A percentile compares a stretch with the other conserved stretches of the same genome.
Evolutionary conservation across 2,888 invertebrate genomes (phyloP).

Genomic region (Chironomus tentans): DNA sequence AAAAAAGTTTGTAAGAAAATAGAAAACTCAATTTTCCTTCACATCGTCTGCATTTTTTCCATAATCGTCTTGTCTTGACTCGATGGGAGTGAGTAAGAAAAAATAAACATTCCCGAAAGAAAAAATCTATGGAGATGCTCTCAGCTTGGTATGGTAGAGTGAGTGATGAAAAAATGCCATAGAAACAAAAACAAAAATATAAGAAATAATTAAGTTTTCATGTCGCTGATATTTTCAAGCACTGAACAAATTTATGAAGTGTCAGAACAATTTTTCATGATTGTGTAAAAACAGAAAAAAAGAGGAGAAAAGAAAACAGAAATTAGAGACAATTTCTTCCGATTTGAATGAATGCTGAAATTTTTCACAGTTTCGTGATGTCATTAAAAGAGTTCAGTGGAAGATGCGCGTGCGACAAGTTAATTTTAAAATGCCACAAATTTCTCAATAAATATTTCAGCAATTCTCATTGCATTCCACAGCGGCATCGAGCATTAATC

Average conservation of each 20-base stretch:
- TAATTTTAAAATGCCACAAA: conserved; percentile 24
- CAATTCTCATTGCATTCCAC: neutral
- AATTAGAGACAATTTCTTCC: no score
- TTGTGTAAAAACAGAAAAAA: neutral
- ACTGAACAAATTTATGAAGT: conserved; percentile 17
- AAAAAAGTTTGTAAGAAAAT: neutral
- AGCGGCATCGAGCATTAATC: neutral
- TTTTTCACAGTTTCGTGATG: neutral
- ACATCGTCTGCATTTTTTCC: neutral
- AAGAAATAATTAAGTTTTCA: conserved; percentile 18
- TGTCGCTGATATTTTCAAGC: neutral
- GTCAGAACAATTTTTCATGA: conserved; percentile 3
- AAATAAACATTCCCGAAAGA: neutral
- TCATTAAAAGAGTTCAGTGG: neutral
- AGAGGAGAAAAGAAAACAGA: neutral
- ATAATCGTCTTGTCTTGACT: neutral
- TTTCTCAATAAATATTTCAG: conserved; percentile 18
- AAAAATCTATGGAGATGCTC: neutral
- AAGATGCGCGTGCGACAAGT: conserved; percentile 9
- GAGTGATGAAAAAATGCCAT: neutral
- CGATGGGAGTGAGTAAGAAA: neutral
- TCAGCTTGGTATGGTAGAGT: neutral
- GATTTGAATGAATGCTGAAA: neutral
- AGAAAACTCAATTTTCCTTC: neutral
- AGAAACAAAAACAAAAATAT: neutral